phyloP scores from a whole-genome alignment of 2,113 vertebrate genomes.

The Pachycephala philippinensis region DNA sequence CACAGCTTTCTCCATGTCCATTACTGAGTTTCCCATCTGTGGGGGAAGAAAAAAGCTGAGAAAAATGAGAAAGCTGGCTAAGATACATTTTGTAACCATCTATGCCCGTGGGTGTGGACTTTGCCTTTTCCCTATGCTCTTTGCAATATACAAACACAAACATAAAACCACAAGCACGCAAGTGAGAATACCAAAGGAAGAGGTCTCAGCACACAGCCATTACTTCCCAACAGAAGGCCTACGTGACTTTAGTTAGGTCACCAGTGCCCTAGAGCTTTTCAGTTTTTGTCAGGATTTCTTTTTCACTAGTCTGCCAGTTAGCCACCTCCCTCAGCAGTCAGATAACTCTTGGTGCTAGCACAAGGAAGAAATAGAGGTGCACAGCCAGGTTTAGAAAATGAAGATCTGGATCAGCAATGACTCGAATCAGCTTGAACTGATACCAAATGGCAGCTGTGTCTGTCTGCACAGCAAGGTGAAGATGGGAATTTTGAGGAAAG shows the following conservation, averaged over 20 bases:
- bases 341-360: not conserved
- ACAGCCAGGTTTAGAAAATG: not conserved
- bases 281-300: not conserved
- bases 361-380: not conserved
- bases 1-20: not conserved
- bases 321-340: not conserved
- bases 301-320: not conserved
- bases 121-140: not conserved
- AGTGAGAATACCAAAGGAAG: not conserved
- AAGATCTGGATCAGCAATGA: not conserved
- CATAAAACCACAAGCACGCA: not conserved
- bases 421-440: not conserved
- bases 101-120: not conserved
- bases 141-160: not conserved
- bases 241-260: not conserved
- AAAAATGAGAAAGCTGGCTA: not conserved
- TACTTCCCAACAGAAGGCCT: not conserved
- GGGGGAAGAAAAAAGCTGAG: not conserved
- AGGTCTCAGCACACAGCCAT: not conserved
- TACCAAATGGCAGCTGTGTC: not conserved
- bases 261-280: not conserved
- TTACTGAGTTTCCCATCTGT: not conserved
- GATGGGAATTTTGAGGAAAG: not conserved
- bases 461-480: not conserved
- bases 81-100: not conserved